Evolutionary conservation across 2,113 vertebrate genomes (phyloP).

Genomic region (Peromyscus maniculatus): DNA sequence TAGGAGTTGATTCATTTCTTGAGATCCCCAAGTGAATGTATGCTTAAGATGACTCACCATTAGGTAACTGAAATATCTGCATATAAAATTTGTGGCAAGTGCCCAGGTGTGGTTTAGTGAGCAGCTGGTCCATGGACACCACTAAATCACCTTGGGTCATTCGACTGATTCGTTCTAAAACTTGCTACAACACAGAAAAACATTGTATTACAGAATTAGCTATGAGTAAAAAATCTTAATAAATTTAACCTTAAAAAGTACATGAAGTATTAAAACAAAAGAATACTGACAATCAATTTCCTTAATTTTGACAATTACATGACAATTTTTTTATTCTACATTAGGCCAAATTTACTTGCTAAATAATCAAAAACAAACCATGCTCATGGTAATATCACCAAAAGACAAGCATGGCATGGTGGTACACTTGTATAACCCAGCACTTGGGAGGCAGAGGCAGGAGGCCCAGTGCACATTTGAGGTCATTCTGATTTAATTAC

Average conservation of each 20-base stretch:
- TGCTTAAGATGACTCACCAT: constrained; percentile 89
- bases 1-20: constrained; percentile 7
- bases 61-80: constrained; percentile 95
- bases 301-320: constrained; percentile 54
- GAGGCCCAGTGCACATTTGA: not conserved
- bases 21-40: not conserved
- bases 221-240: not conserved
- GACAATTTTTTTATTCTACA: not conserved
- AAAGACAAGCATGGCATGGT: not conserved
- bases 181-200: constrained; percentile 91
- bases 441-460: not conserved
- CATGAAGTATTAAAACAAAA: not conserved
- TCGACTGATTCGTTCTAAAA: constrained; percentile 95
- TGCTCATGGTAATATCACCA: not conserved
- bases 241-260: constrained; percentile 40
- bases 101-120: constrained; percentile 97
- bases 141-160: constrained; percentile 99
- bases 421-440: not conserved
- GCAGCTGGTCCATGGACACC: constrained; percentile 98
- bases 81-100: constrained; percentile 99
- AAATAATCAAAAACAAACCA: constrained; percentile 37
- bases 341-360: not conserved
- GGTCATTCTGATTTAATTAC: not conserved
- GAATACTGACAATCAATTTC: constrained; percentile 15
- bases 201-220: constrained; percentile 56